Percentiles rank a stretch among this genome's conserved stretches.
Conservation (phyloP, 2,797 vertebrate species). For the Enoplosus armatus region DNA sequence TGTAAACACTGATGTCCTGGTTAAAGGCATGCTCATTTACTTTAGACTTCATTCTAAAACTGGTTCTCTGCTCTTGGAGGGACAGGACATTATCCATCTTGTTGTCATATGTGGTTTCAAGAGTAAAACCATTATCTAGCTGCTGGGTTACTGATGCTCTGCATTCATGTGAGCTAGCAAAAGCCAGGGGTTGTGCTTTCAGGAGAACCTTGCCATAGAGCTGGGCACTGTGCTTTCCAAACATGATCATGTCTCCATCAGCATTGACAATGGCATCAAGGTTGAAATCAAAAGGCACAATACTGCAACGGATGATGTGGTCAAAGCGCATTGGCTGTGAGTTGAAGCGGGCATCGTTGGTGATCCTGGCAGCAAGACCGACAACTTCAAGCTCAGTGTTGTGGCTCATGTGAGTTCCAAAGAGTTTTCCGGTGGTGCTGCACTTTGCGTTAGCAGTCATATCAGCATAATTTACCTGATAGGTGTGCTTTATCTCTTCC, state of each 20-base stretch:
- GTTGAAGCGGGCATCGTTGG: conserved; percentile 86
- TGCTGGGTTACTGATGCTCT: conserved; percentile 88
- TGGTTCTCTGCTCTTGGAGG: conserved; percentile 63
- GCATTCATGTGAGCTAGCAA: conserved; percentile 90
- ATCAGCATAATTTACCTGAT: conserved; percentile 86
- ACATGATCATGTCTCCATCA: conserved; percentile 87
- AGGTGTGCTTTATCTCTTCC: conserved; percentile 91
- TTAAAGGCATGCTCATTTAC: conserved; percentile 89
- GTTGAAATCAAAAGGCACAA: conserved; percentile 90
- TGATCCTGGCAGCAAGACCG: conserved; percentile 88
- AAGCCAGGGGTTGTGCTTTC: conserved; percentile 89
- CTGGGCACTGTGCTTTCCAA: conserved; percentile 90
- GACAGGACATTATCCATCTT: conserved; percentile 60
- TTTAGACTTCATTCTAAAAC: conserved; percentile 88
- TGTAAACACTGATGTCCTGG: conserved; percentile 89
- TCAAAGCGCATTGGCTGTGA: conserved; percentile 88
- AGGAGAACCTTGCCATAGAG: conserved; percentile 92
- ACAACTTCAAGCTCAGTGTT: conserved; percentile 87
- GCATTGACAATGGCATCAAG: conserved; percentile 88
- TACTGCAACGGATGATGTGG: conserved; percentile 84
- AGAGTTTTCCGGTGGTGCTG: conserved; percentile 88
- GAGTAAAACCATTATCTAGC: conserved; percentile 70
- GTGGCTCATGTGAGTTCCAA: conserved; percentile 87
- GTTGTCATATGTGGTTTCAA: conserved; percentile 70
- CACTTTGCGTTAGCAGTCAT: conserved; percentile 87